phyloP scores from a whole-genome alignment of 2,888 invertebrate genomes.

The Antheraea yamamai region DNA sequence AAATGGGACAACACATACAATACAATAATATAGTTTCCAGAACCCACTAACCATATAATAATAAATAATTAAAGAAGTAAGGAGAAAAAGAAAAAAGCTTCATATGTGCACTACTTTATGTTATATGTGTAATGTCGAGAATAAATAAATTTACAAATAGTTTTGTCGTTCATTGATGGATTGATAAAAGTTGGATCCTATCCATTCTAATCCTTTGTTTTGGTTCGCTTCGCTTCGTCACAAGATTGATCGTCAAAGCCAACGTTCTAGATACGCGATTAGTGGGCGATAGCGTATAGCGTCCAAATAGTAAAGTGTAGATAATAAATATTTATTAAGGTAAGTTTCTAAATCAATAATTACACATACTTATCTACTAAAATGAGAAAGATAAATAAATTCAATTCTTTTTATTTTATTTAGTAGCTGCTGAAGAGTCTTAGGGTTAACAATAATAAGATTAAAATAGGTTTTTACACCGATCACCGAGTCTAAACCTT shows the following conservation, averaged over 20 bases:
- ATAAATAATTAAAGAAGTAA: too few species aligned
- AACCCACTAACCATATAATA: too few species aligned
- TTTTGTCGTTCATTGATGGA: conserved; percentile 32
- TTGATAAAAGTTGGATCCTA: conserved; percentile 11
- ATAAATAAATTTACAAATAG: conserved; percentile 26
- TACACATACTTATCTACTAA: background rate
- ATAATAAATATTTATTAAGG: background rate
- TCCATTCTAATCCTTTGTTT: conserved; percentile 28
- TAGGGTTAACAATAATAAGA: too few species aligned
- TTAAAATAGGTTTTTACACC: too few species aligned
- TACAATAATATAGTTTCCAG: too few species aligned
- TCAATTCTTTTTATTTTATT: too few species aligned
- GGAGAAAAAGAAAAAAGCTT: too few species aligned
- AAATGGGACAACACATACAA: too few species aligned
- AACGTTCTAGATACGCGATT: background rate
- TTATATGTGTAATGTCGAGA: background rate
- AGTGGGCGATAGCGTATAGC: background rate
- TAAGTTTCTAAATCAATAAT: background rate
- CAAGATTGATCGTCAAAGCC: conserved; percentile 36
- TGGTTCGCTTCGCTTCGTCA: conserved; percentile 18
- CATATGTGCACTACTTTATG: too few species aligned
- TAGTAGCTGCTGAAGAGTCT: too few species aligned
- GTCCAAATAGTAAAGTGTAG: background rate
- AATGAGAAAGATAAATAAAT: too few species aligned
- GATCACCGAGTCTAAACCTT: too few species aligned